Evolutionary conservation across 2,888 invertebrate genomes (phyloP).

Genomic region (Tetragonula carbonaria): DNA sequence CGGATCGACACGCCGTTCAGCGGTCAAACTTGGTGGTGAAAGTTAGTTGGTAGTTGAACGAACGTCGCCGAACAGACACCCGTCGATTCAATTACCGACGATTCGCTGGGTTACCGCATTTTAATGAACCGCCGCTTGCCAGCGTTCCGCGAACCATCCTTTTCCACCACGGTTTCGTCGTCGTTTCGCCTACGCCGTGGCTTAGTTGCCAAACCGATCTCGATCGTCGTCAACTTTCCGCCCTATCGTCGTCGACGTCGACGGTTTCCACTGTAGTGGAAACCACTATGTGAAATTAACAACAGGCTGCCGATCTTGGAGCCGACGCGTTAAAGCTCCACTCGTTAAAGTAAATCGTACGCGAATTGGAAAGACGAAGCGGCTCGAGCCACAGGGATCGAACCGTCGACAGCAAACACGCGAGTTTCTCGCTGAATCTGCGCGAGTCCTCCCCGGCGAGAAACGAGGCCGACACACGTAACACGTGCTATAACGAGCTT

Average conservation of each 20-base stretch:
- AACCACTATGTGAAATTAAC: slow-evolving; percentile 16
- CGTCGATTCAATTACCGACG: slow-evolving; percentile 79
- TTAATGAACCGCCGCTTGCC: slow-evolving; percentile 76
- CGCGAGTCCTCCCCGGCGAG: not conserved
- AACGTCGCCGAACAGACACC: slow-evolving; percentile 68
- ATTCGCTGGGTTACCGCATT: slow-evolving; percentile 77
- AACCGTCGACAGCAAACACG: not conserved
- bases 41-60: slow-evolving; percentile 73
- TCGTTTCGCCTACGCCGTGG: not conserved
- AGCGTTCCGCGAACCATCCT: slow-evolving; percentile 34
- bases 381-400: no score
- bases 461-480: not conserved
- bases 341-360: slow-evolving; percentile 9
- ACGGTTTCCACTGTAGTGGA: not conserved
- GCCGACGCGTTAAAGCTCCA: not conserved
- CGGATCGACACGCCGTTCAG: slow-evolving; percentile 70
- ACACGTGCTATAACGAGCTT: slow-evolving; percentile 29
- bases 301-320: slow-evolving; percentile 1
- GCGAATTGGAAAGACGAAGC: not conserved
- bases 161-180: not conserved
- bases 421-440: slow-evolving; percentile 14
- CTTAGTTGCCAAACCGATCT: slow-evolving; percentile 16
- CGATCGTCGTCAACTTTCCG: not conserved
- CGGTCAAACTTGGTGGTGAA: slow-evolving; percentile 74
- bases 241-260: not conserved